These are phyloP conservation scores for Phycodurus eques DNA, from an alignment of 2,113 vertebrate genomes.

Conservation along the genomic window DNA sequence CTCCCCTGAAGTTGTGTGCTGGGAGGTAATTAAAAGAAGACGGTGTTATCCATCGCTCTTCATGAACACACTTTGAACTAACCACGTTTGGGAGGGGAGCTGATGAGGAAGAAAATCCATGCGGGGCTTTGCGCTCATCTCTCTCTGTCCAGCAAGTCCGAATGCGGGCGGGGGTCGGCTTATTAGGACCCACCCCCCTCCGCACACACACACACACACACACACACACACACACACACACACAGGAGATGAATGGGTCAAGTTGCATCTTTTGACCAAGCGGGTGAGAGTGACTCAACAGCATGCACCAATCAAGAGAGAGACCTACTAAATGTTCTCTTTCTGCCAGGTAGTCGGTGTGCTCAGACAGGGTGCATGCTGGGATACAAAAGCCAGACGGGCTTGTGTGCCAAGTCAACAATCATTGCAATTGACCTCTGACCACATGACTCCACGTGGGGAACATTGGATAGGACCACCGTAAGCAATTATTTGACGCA, in stretches of 20 bases:
- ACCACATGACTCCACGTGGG: slow-evolving; percentile 37
- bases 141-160: slow-evolving; percentile 74
- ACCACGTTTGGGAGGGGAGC: slow-evolving; percentile 57
- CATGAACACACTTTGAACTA: slow-evolving; percentile 67
- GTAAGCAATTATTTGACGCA: slow-evolving; percentile 12
- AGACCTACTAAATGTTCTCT: slow-evolving; percentile 39
- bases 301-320: slow-evolving; percentile 12
- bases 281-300: too few relatives aligned
- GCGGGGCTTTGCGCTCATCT: slow-evolving; percentile 66
- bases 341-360: slow-evolving; percentile 60
- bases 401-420: slow-evolving; percentile 33
- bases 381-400: slow-evolving; percentile 28
- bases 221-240: too few relatives aligned
- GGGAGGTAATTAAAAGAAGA: slow-evolving; percentile 72
- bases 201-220: too few relatives aligned
- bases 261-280: slow-evolving; percentile 44
- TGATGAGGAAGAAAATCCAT: slow-evolving; percentile 69
- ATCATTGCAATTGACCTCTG: slow-evolving; percentile 40
- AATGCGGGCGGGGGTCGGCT: slow-evolving; percentile 66
- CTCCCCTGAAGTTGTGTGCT: slow-evolving; percentile 53
- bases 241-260: slow-evolving; percentile 73
- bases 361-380: slow-evolving; percentile 47
- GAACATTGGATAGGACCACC: slow-evolving; percentile 22
- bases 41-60: slow-evolving; percentile 73
- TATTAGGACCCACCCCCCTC: slow-evolving; percentile 58